A percentile compares a stretch with the other conserved stretches of the same genome.
Conservation (phyloP, 2,888 invertebrate species). For the Orthosia incerta region DNA sequence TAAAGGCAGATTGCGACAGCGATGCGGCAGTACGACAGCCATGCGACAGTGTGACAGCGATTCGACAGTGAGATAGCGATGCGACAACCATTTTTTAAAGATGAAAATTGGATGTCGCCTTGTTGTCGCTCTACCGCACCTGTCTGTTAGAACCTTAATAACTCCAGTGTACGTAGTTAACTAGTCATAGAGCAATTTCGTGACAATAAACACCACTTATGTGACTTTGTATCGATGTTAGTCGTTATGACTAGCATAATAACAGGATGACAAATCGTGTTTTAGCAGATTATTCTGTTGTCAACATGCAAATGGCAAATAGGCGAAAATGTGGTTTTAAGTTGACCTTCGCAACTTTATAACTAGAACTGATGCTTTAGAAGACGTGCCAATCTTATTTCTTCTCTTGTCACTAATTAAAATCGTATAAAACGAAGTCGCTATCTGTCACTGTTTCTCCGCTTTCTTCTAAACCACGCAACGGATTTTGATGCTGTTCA, state of each 20-base stretch:
- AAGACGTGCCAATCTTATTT: no score
- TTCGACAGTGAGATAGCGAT: not conserved
- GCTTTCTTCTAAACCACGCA: no score
- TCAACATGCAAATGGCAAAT: not conserved
- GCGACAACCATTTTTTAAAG: not conserved
- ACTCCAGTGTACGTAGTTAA: not conserved
- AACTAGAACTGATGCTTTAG: no score
- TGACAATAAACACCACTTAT: slow-evolving; percentile 25
- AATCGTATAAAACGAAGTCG: no score
- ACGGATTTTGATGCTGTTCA: no score
- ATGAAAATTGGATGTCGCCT: not conserved
- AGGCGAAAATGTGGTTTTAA: not conserved
- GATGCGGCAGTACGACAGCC: no score
- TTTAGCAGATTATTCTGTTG: slow-evolving; percentile 25
- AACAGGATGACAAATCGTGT: slow-evolving; percentile 31
- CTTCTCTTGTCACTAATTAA: no score
- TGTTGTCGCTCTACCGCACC: not conserved
- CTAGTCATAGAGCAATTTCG: slow-evolving; percentile 18
- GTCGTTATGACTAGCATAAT: slow-evolving; percentile 21
- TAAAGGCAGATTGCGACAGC: not conserved
- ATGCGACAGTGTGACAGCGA: no score
- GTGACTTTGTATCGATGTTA: slow-evolving; percentile 8
- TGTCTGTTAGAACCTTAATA: not conserved
- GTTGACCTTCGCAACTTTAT: not conserved
- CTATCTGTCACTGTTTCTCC: no score